Percentiles rank a stretch among this genome's conserved stretches.
Conservation (phyloP, 2,888 invertebrate genomes). For the Tiliacea aurago region DNA sequence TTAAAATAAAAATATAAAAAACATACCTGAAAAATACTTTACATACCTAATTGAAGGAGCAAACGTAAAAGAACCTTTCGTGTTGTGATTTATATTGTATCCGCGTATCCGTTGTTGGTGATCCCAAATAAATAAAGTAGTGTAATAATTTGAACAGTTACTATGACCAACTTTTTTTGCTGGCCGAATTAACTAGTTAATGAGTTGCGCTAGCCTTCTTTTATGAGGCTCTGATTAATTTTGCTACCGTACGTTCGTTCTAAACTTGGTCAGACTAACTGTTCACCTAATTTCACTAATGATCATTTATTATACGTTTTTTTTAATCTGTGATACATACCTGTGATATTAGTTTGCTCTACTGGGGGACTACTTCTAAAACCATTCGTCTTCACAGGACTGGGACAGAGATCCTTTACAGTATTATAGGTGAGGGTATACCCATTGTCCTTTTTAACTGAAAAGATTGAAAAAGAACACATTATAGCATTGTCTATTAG, state of each 20-base stretch:
- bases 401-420: slow-evolving; percentile 87
- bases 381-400: slow-evolving; percentile 88
- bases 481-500: slow-evolving; percentile 1
- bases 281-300: slow-evolving; percentile 45
- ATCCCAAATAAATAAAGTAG: background rate
- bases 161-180: slow-evolving; percentile 11
- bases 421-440: slow-evolving; percentile 88
- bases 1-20: too few relatives aligned
- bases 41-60: too few relatives aligned
- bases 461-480: slow-evolving; percentile 66
- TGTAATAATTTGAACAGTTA: slow-evolving; percentile 29
- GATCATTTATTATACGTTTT: slow-evolving; percentile 24
- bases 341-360: slow-evolving; percentile 88
- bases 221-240: slow-evolving; percentile 22
- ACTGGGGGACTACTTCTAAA: slow-evolving; percentile 88
- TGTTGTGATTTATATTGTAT: too few relatives aligned
- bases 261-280: slow-evolving; percentile 44
- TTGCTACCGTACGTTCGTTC: slow-evolving; percentile 6
- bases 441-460: slow-evolving; percentile 89
- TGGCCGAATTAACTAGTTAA: slow-evolving; percentile 12
- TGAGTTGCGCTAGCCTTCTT: background rate
- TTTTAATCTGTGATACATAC: slow-evolving; percentile 68
- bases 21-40: too few relatives aligned
- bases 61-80: too few relatives aligned
- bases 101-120: too few relatives aligned